Evolutionary conservation across 2,888 invertebrate species (phyloP), one percentile per base, ranked within the genome.

Genomic region (Apeira syringaria): DNA sequence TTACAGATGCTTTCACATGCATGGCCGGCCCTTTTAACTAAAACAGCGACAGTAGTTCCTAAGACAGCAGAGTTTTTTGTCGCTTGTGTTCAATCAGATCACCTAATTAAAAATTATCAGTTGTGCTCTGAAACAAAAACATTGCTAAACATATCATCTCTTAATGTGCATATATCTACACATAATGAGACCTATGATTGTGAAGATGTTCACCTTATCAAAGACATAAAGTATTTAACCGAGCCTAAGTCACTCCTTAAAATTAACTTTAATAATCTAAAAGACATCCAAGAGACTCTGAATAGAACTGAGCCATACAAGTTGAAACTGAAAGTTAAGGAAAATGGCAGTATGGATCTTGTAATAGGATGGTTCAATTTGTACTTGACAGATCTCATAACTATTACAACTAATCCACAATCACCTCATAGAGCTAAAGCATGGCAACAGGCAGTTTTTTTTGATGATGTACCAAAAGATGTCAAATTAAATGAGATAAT

Each of bases 361-460:
- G 76, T 95, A 29, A 92, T 92, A 34, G 91, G 94, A 22, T 96
- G 94, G 94, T 96, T 96, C 67, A 92, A 94, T 64, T 81, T 96
- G 43, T 80, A 94, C 65, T 80, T 96, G 31, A 92, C 93, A 58
- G 92, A 93, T 5, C 85, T 90, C 24, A 88, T 92, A 18, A 82
- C 76, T 0, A 79, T 96, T 24, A 92, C 93, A 33, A 93, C 94
- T 5, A 89, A 93, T 50, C 94, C 94, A 1, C 80, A 70, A 40
- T 76, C 81, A 15, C 71, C 75, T 3, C 61, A 74, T 1, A 74
- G 82, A 51, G 83, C 89, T 2, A 84, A 90, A 48, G 95, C 95
- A 59, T 96, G 96, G 96, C 95, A 96, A 66, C 94, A 95, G 68
- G 95, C 94, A 4, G 84, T 96, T 24, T 94, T 94, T 68, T 93